Conservation (phyloP, 2,797 vertebrate genomes). For the Trichosurus vulpecula region DNA sequence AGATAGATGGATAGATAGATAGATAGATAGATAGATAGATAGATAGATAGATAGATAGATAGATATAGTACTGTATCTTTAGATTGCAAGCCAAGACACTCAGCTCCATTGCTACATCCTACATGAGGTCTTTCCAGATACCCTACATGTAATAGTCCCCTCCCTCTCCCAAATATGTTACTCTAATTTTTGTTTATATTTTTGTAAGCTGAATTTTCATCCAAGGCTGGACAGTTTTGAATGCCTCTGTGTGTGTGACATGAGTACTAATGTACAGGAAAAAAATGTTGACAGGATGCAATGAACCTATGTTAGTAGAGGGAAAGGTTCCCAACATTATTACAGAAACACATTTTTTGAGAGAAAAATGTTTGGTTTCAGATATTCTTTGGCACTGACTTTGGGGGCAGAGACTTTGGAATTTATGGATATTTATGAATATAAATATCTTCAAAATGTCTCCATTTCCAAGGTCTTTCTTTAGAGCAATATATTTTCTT, state of each 20-base stretch:
- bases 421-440: background rate
- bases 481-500: no score
- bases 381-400: background rate
- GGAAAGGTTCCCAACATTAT: background rate
- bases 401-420: background rate
- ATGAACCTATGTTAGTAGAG: no score
- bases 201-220: background rate
- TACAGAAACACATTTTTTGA: background rate
- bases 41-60: no score
- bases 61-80: background rate
- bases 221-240: background rate
- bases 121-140: background rate
- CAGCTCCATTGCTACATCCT: background rate
- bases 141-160: background rate
- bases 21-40: no score
- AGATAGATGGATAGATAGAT: no score
- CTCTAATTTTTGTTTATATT: background rate
- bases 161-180: background rate
- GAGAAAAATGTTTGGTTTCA: background rate
- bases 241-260: background rate
- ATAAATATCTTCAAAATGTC: background rate
- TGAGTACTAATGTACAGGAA: background rate
- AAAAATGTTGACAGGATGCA: no score
- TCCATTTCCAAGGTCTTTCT: background rate
- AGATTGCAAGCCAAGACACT: background rate